Percentiles rank a stretch among this genome's conserved stretches.
Evolutionary conservation across 2,888 invertebrate species (phyloP).

Genomic region (Nymphalis c-album): DNA sequence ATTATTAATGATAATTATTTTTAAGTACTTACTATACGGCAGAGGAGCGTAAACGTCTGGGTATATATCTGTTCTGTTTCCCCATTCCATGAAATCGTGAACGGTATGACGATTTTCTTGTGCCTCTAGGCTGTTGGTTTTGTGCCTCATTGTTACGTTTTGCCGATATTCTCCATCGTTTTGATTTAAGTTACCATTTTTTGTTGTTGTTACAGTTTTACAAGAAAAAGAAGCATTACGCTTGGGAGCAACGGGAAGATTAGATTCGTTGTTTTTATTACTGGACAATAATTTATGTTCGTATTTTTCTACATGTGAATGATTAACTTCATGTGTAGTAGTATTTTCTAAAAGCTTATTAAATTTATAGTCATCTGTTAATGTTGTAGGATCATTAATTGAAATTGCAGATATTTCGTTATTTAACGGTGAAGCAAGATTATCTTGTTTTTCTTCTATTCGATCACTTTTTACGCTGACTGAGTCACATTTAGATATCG

Average conservation of each 20-base stretch:
- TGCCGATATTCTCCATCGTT: constrained; percentile 40
- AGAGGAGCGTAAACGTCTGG: constrained; percentile 88
- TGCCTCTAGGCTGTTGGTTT: constrained; percentile 44
- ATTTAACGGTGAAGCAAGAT: constrained; percentile 4
- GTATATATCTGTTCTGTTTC: constrained; percentile 79
- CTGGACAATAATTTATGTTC: not conserved
- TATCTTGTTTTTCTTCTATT: constrained; percentile 15
- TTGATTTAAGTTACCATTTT: constrained; percentile 2
- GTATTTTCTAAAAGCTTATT: constrained; percentile 53
- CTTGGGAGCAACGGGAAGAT: constrained; percentile 16
- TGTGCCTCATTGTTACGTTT: constrained; percentile 51
- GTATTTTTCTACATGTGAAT: constrained; percentile 10
- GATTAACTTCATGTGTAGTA: constrained; percentile 9
- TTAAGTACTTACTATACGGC: constrained; percentile 86
- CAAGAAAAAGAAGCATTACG: constrained; percentile 16
- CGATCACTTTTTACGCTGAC: constrained; percentile 59
- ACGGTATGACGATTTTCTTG: constrained; percentile 65
- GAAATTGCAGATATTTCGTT: constrained; percentile 3
- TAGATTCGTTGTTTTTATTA: constrained; percentile 3
- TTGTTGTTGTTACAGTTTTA: constrained; percentile 3
- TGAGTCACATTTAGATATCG: constrained; percentile 63
- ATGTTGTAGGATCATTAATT: constrained; percentile 42
- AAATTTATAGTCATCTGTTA: constrained; percentile 71
- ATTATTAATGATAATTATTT: not conserved
- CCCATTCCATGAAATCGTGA: constrained; percentile 69